These are phyloP conservation scores for Enhydra lutris DNA, from an alignment of 2,113 vertebrate genomes.

Conservation along the genomic window DNA sequence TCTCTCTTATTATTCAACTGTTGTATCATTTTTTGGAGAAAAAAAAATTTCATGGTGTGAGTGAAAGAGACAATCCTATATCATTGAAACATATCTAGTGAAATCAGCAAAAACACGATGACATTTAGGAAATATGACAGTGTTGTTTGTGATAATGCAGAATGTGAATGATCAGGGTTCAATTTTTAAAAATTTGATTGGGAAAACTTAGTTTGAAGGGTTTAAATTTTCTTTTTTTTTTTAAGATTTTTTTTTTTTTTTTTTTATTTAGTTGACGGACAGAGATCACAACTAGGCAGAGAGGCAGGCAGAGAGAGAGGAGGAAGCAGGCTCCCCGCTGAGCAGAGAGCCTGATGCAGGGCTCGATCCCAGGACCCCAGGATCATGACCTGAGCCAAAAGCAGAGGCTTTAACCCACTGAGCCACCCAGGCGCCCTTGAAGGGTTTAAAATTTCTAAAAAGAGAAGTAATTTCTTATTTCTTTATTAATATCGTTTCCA, in stretches of 20 bases:
- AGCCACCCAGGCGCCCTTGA: neutral
- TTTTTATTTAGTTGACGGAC: too few relatives aligned
- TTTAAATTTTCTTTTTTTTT: neutral
- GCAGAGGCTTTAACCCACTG: too few relatives aligned
- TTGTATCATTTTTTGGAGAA: neutral
- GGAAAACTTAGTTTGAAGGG: neutral
- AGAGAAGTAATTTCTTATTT: neutral
- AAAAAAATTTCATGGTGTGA: neutral
- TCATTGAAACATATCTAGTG: neutral
- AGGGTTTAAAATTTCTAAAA: neutral
- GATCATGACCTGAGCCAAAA: too few relatives aligned
- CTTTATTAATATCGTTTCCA: slow-evolving; percentile 1
- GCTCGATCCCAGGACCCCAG: too few relatives aligned
- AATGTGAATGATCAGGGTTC: neutral
- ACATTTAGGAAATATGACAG: neutral
- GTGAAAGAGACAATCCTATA: neutral
- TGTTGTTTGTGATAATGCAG: neutral
- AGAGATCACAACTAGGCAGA: too few relatives aligned
- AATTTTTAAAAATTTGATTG: neutral
- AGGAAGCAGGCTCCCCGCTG: too few relatives aligned
- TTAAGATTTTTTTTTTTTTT: neutral
- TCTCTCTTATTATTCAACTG: neutral
- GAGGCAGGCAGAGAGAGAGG: too few relatives aligned
- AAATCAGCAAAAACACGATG: neutral
- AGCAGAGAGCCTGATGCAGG: too few relatives aligned